Evolutionary conservation across 2,888 invertebrate genomes (phyloP), one percentile per base, ranked within the genome.

Genomic region (Aspidiotus rigidus): DNA sequence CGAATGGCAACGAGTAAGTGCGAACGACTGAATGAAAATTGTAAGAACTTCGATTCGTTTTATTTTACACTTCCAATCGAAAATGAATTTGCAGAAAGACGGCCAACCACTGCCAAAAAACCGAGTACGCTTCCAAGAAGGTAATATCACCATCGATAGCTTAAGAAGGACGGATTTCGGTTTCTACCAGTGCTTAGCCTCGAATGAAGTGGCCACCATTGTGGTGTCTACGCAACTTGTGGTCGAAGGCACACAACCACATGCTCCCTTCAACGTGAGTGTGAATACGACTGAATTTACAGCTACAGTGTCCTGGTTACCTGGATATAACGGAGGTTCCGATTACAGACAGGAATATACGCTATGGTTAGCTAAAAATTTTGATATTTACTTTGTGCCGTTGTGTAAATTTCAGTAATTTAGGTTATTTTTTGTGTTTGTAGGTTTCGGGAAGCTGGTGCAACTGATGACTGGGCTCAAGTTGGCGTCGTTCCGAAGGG

Each of bases 291-390:
- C 89, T 0, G 90, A 93, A 80, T 94, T 93, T 79, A 86, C 91
- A 72, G 94, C 95, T 71, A 90, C 90, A 64, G 81, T 97, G 70
- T 86, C 86, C 73, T 97, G 97, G 96, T 83, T 93, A 78, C 95
- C 97, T 11, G 96, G 94, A 5, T 92, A 96, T 79, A 93, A 93
- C 75, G 96, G 95, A 61, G 95, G 95, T 39, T 91, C 92, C 13
- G 92, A 93, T 81, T 93, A 92, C 81, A 90, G 92, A 78, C 96
- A 96, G 79, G 90, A 92, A 79, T 96, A 95, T 79, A 90, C 93
- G 73, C 89, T 96, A 76, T 95, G 94, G 95, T 85, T 76, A 75
- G 75, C 72, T 1, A 53, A 53, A 53, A 53, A 53, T 53, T 13
- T 53, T 5, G 11, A 53, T 5, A 13, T 1, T 42, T 62, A 7